Conservation (phyloP, 2,888 invertebrate genomes). For the Anodontia alba region DNA sequence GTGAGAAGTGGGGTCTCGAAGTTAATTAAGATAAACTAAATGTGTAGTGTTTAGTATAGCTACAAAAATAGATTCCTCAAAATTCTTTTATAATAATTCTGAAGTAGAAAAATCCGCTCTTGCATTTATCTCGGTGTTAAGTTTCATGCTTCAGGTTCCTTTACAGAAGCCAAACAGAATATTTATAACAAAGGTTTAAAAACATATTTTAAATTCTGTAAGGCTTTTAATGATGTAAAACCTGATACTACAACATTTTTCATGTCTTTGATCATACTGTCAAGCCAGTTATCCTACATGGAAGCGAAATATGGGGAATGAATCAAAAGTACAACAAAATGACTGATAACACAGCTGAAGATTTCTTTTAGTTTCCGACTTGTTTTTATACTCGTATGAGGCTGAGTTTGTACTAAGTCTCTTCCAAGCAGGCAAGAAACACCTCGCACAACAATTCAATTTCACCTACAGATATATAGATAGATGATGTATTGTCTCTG, state of each 20-base stretch:
- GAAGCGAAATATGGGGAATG: neutral
- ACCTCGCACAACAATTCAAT: too few relatives aligned
- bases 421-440: too few relatives aligned
- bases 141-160: neutral
- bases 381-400: neutral
- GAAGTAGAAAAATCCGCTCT: neutral
- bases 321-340: neutral
- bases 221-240: neutral
- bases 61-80: neutral
- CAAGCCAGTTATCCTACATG: neutral
- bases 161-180: neutral
- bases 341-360: neutral
- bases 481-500: too few relatives aligned
- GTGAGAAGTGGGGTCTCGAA: neutral
- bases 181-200: neutral
- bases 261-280: conserved; percentile 2
- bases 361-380: neutral
- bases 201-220: neutral
- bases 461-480: too few relatives aligned
- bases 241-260: neutral
- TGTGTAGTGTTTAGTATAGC: neutral
- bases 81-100: neutral
- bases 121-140: neutral
- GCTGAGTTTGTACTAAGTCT: too few relatives aligned
- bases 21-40: conserved; percentile 1